Evolutionary conservation across 35 echinoderm and acorn worm species (phyloP), one percentile per base, ranked within the genome.

Genomic region (Heliocidaris erythrogramma): DNA sequence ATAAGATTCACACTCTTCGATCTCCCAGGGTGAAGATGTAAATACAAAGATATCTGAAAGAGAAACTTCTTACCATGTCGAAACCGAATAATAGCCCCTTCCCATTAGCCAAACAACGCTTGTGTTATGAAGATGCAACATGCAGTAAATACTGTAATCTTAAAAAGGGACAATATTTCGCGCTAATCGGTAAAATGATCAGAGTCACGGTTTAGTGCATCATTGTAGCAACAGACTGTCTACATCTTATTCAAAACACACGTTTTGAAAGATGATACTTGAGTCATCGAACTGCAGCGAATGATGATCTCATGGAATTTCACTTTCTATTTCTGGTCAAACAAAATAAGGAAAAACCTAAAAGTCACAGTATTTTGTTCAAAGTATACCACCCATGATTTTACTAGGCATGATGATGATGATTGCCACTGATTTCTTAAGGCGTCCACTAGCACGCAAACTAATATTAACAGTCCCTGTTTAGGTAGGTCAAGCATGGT

Each of bases 1-100:
- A 78, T 78, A 78, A 78, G 65, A 78, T 78, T 78, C 65, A 78
- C 65, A 78, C 65, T 78, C 65, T 78, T n/a, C 65, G 21, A 78
- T 27, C 65, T 78, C 65, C 65, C 65, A 78, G 65, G 65, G 18
- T 78, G 65, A 78, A 7, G 65, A 7, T 24, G 17, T 21, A 24
- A 78, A 78, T n/a, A 78, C 65, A 78, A 78, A 78, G 27, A 78
- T 78, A 78, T 78, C 65, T 78, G 2, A 78, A 78, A 78, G n/a
- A 24, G 4, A 78, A 78, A 0, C 21, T 7, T 56, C 7, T 12
- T 56, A 78, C 5, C 65, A 78, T 42, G 35, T 42, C 35, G 35
- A 42, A 42, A 42, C 65, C 27, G 65, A 24, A 78, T 78, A 78
- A 27, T 78, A 78, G 27, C 65, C 65, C 65, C 65, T 27, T 78